These are phyloP conservation scores for Pterocles gutturalis DNA, from an alignment of 2,113 vertebrate species.

Conservation along the genomic window DNA sequence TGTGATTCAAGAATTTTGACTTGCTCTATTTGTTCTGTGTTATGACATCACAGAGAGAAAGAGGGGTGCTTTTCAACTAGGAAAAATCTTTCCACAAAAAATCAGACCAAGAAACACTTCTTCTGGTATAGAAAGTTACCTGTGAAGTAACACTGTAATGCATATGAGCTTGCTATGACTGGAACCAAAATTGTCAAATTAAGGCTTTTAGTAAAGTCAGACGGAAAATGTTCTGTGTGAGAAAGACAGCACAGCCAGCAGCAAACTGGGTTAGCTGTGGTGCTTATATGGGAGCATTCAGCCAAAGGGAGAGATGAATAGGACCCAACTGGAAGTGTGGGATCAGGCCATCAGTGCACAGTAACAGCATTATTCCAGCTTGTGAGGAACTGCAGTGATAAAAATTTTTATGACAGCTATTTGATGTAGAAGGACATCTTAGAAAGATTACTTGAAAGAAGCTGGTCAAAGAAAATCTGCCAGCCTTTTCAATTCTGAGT, in stretches of 20 bases:
- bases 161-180: background rate
- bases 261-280: background rate
- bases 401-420: fast-evolving
- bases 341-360: background rate
- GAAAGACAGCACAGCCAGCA: background rate
- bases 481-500: background rate
- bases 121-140: background rate
- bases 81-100: background rate
- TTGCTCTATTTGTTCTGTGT: background rate
- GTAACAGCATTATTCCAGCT: background rate
- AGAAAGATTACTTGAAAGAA: background rate
- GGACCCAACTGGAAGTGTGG: background rate
- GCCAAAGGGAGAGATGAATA: background rate
- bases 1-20: background rate
- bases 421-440: background rate
- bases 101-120: background rate
- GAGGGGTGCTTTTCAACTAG: background rate
- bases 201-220: background rate
- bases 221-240: background rate
- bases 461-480: background rate
- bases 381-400: background rate
- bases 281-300: background rate
- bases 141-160: background rate
- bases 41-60: background rate
- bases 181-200: background rate